Base-by-base conservation (phyloP, 1,140 invertebrate genomes). In the Orchesella cincta region DNA sequence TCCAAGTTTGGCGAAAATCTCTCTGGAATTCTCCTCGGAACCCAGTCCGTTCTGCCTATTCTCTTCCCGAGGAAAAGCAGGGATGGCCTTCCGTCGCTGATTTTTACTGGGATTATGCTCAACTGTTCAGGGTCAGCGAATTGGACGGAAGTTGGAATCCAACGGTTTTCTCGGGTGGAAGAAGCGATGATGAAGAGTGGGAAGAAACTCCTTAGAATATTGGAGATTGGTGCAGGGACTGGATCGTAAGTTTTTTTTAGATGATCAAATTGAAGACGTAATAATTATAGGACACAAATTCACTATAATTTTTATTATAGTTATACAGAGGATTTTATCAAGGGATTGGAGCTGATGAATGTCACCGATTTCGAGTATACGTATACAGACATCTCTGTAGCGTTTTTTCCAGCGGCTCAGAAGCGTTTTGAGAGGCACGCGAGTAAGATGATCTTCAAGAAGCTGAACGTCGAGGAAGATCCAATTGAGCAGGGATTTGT, bases 301-400 rank as follows among this genome's bases (percentile, higher is more conserved):
- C n/a, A n/a, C n/a, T n/a, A n/a, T n/a, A n/a, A n/a, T n/a, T n/a
- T n/a, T n/a, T n/a, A n/a, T n/a, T n/a, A n/a, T n/a, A n/a, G n/a
- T n/a, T n/a, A 20, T 20, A 46, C 20, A 8, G 20, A 46, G 8
- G 39, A 46, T 46, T n/a, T 46, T 46, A 12, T 46, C 20, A 46
- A 46, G 54, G 54, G 5, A 67, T 57, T 26, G 76, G 76, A 14
- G 23, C 18, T 28, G 26, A 35, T 3, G 34, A 8, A 28, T 8
- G 35, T 12, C 1, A 73, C 29, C 29, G 12, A 20, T 1, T 36
- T 12, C 23, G 71, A 73, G 28, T 78, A 67, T 35, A 57, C 46
- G 1, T 78, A 52, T 57, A 78, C 76, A 1, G 76, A 78, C 51
- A 78, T 78, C 31, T 78, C 76, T 14, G 71, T 73, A 12, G 35